Evolutionary conservation across 2,113 vertebrate species (phyloP).

Genomic region (Parotia lawesii): DNA sequence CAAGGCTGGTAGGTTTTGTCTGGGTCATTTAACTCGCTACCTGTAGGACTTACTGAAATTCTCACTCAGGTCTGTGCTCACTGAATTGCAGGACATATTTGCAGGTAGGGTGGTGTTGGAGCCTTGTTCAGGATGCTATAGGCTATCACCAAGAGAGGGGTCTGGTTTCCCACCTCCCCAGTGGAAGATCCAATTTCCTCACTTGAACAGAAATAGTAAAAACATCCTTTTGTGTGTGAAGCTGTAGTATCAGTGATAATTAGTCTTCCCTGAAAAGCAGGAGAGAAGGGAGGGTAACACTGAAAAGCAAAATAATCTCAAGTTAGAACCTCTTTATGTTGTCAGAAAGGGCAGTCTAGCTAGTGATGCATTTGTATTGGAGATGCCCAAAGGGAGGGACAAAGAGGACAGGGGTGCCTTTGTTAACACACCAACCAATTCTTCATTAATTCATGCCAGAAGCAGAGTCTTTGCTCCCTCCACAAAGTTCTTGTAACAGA

Average conservation of each 20-base stretch:
- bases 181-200: not conserved
- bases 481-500: not conserved
- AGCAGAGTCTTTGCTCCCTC: not conserved
- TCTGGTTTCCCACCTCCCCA: not conserved
- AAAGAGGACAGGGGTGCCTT: not conserved
- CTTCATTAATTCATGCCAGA: slow-evolving; percentile 11
- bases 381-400: not conserved
- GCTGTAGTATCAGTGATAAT: not conserved
- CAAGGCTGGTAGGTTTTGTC: not conserved
- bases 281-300: not conserved
- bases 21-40: not conserved
- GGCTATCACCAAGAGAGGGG: not conserved
- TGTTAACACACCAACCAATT: not conserved
- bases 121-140: not conserved
- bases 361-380: not conserved
- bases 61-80: not conserved
- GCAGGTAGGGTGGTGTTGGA: not conserved
- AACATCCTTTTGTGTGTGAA: not conserved
- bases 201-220: not conserved
- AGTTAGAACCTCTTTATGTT: not conserved
- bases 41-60: not conserved
- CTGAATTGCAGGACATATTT: not conserved
- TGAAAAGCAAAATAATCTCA: not conserved
- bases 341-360: not conserved
- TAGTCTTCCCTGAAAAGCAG: not conserved